Conservation (phyloP, 2,113 vertebrate species). For the Gopherus evgoodei region DNA sequence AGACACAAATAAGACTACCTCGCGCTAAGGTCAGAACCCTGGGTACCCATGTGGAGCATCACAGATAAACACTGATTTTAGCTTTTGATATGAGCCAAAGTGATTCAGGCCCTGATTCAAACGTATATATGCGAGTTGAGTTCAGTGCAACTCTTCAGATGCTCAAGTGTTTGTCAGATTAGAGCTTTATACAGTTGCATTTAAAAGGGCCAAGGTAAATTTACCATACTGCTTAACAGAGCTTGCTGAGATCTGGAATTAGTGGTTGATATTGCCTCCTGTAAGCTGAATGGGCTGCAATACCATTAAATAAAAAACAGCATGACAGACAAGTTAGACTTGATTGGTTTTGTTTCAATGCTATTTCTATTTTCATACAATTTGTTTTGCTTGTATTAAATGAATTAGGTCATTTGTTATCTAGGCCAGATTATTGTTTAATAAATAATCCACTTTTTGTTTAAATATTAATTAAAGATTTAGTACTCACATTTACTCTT, state of each 20-base stretch:
- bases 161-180: background rate
- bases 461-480: background rate
- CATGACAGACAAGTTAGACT: background rate
- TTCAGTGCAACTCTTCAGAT: background rate
- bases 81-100: rapidly evolving
- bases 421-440: background rate
- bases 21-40: background rate
- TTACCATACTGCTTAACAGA: background rate
- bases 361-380: background rate
- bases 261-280: background rate
- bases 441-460: too few relatives aligned
- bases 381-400: background rate
- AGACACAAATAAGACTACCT: background rate
- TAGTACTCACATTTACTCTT: background rate
- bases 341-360: background rate
- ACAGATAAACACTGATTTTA: background rate
- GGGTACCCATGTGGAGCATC: background rate
- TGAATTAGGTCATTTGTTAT: background rate
- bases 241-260: background rate
- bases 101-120: background rate
- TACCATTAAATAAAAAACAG: background rate
- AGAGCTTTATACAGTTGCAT: background rate
- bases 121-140: background rate
- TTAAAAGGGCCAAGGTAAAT: background rate
- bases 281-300: background rate